phyloP scores from a whole-genome alignment of 2,797 vertebrate genomes.

The Trachurus trachurus region DNA sequence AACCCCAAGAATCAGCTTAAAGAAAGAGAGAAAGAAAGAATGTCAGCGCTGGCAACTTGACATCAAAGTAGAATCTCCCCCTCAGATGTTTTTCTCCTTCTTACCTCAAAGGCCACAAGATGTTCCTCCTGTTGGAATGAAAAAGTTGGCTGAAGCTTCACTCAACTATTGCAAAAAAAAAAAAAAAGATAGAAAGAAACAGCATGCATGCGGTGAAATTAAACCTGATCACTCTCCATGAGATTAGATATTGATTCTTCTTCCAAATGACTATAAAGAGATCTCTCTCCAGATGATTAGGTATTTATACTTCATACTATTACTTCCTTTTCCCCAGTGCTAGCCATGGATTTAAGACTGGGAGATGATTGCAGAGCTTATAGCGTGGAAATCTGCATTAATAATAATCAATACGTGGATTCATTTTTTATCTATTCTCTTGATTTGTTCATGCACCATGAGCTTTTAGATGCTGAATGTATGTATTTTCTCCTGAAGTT shows the following conservation, averaged over 20 bases:
- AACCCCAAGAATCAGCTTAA: conserved; percentile 72
- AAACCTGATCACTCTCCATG: conserved; percentile 66
- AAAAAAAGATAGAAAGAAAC: conserved; percentile 24
- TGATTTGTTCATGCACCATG: conserved; percentile 19
- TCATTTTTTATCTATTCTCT: neutral
- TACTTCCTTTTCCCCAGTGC: conserved; percentile 23
- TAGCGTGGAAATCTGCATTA: conserved; percentile 41
- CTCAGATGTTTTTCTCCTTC: conserved; percentile 63
- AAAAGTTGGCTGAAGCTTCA: conserved; percentile 31
- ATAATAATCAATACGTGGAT: conserved; percentile 35
- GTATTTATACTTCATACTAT: conserved; percentile 49
- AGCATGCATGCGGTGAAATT: conserved; percentile 52
- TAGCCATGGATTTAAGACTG: conserved; percentile 10
- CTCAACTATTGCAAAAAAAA: conserved; percentile 22
- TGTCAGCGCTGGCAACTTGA: conserved; percentile 73
- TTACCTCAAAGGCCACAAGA: conserved; percentile 65
- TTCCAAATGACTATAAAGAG: conserved; percentile 57
- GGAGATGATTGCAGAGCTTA: conserved; percentile 29
- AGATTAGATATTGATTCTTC: conserved; percentile 75
- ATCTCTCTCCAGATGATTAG: conserved; percentile 58
- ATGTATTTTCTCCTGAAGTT: conserved; percentile 12
- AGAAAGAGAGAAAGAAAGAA: conserved; percentile 59
- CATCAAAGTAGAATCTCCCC: conserved; percentile 73
- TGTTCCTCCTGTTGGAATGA: conserved; percentile 46
- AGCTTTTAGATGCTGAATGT: conserved; percentile 15